Evolutionary conservation across 2,113 vertebrate genomes (phyloP), one percentile per base, ranked within the genome.

Genomic region (Brachypodius melanocephalos): DNA sequence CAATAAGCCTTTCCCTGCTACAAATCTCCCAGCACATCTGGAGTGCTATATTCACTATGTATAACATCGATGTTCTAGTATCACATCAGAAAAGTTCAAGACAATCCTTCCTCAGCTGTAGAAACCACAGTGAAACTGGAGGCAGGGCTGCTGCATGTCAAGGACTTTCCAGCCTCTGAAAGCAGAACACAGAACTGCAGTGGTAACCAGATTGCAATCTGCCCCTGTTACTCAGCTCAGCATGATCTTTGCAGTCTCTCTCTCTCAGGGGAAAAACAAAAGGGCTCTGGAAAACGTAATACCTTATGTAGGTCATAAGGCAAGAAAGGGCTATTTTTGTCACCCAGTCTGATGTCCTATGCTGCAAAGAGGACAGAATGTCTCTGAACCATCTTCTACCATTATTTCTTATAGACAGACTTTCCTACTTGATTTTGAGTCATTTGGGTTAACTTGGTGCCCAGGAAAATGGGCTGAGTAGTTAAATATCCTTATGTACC

Each of bases 131-230:
- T 65, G 71, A 85, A 93, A 95, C 82, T 71, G 77, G 90, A 95
- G 91, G 81, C 55, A 95, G 89, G 79, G 65, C 93, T 88, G 84
- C 84, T 89, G 92, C 93, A 93, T 66, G 36, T 96, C 94, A 95
- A 96, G 97, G 95, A 98, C 96, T 98, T 98, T 97, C 97, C 96
- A 95, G 94, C 12, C 61, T 61, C 93, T 93, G 93, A 97, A 93
- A 95, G 96, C 88, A 95, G 93, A 96, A 96, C 72, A 46, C 42
- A 36, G 29, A 95, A 86, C 58, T 94, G 71, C 88, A 76, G 78
- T 3, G 57, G 73, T 62, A 96, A 83, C 46, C 76, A 90, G 72
- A 92, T 96, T 74, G 55, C 76, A 67, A 79, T 97, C 95, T 96
- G 54, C 34, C 77, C 48, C 59, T 12, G 24, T 89, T 94, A 78